Conservation (phyloP, 2,888 invertebrate genomes). For the Lamellibrachia columna region DNA sequence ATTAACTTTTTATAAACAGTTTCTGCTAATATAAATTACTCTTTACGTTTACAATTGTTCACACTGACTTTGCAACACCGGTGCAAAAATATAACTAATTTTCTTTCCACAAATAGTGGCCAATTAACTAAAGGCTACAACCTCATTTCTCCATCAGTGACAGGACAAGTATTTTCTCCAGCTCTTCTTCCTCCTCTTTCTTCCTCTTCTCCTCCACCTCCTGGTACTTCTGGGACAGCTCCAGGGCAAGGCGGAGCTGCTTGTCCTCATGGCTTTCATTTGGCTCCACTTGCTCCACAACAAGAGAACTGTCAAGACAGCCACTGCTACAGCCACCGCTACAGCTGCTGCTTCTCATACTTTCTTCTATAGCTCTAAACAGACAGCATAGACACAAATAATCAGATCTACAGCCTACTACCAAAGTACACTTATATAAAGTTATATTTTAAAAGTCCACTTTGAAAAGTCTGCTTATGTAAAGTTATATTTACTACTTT, state of each 20-base stretch:
- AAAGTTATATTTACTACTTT: no score
- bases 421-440: no score
- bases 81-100: constrained; percentile 1
- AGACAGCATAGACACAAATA: constrained; percentile 24
- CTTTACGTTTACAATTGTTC: neutral
- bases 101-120: neutral
- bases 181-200: constrained; percentile 62
- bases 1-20: neutral
- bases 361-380: constrained; percentile 66
- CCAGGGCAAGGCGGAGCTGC: constrained; percentile 59
- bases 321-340: constrained; percentile 26
- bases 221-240: constrained; percentile 58
- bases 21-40: neutral
- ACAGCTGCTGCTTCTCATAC: constrained; percentile 50
- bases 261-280: constrained; percentile 51
- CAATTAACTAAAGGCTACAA: neutral
- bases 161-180: constrained; percentile 60
- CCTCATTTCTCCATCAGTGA: constrained; percentile 62
- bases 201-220: constrained; percentile 49
- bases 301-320: constrained; percentile 26
- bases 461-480: no score
- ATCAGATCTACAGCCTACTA: no score
- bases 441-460: no score
- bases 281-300: neutral
- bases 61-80: neutral